Base-by-base conservation (phyloP, 1,140 invertebrate species). In the Nomia melanderi region DNA sequence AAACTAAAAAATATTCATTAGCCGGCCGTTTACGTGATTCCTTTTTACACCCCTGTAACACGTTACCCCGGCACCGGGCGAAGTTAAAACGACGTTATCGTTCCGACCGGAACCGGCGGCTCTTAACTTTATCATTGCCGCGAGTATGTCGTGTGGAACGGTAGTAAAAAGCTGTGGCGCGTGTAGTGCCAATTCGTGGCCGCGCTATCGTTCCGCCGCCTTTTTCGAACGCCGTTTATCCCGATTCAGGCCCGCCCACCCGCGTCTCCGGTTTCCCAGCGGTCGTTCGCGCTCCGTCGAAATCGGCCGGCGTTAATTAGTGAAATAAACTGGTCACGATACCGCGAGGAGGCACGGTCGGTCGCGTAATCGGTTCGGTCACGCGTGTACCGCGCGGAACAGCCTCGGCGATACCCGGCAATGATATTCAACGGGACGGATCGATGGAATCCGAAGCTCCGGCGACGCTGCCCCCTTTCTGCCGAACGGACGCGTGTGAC, bases 361-460 rank as follows among this genome's bases (percentile, higher is more conserved):
- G 23, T 9, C 12, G 17, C 31, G 64, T 65, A 65, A 74, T 74
- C 60, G 60, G 25, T 20, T 41, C 14, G 47, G 27, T 31, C 54
- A 60, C 27, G 54, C 54, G 54, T 57, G 27, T 57, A 12, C 54
- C 54, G 27, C 27, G 50, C 20, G 36, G 54, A 59, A 69, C 39
- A 67, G 53, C 29, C 54, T 29, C 3, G 6, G 23, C 14, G 54
- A 65, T 27, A 65, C 1, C 41, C 1, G 64, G 17, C 17, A 23
- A 60, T 31, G 64, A 76, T 76, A 76, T 59, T 60, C 65, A 56
- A 71, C 50, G 63, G 23, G 33, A n/a, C 3, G 33, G 66, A 53
- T 77, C 66, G 75, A 77, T 71, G 57, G 23, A 62, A 71, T 44
- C 29, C 54, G 41, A 59, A 69, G 63, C 65, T 23, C 7, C 25